These are phyloP conservation scores for Sepioteuthis lessoniana DNA, from an alignment of 2,888 invertebrate genomes.

Conservation along the genomic window DNA sequence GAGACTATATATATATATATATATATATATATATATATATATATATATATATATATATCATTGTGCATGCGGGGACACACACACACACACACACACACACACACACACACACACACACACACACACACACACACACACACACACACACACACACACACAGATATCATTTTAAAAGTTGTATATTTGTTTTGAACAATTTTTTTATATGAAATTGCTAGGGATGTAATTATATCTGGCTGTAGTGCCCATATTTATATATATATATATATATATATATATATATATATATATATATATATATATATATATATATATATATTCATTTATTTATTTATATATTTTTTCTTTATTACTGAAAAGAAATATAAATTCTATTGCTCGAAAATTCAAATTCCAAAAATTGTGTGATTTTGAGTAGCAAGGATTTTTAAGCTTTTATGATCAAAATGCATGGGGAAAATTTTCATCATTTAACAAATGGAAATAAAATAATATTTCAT, in stretches of 20 bases:
- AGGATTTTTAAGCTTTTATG: too few relatives aligned
- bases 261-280: constrained; percentile 33
- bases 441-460: too few relatives aligned
- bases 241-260: background rate
- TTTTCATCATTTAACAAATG: too few relatives aligned
- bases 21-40: background rate
- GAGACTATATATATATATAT: background rate
- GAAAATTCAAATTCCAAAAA: too few relatives aligned
- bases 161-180: too few relatives aligned
- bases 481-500: too few relatives aligned
- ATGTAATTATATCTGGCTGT: too few relatives aligned
- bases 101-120: background rate
- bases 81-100: background rate
- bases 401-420: too few relatives aligned
- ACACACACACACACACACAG: background rate
- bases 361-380: too few relatives aligned
- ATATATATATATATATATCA: background rate
- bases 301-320: constrained; percentile 33
- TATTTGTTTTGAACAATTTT: too few relatives aligned
- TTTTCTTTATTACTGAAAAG: too few relatives aligned
- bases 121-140: background rate
- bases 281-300: constrained; percentile 33
- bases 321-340: background rate
- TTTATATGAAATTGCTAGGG: too few relatives aligned
- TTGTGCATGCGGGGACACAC: background rate